Evolutionary conservation across 35 echinoderm and acorn worm species (phyloP), one percentile per base, ranked within the genome.

Genomic region (Lytechinus variegatus): DNA sequence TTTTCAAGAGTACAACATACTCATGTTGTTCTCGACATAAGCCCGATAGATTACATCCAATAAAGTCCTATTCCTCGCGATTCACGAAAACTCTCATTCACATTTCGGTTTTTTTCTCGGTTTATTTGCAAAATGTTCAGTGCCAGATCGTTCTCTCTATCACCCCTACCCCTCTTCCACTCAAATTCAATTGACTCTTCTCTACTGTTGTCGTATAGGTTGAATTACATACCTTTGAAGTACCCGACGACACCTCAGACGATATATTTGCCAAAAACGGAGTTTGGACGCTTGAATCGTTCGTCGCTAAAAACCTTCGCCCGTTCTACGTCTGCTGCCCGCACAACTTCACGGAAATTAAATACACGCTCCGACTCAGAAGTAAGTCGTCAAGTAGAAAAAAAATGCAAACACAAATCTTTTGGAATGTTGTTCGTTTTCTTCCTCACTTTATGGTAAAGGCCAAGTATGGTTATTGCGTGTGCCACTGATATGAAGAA

Each of bases 331-430:
- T 93, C 52, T 93, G 91, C 91, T 93, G 91, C 54, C 91, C 91
- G 91, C 54, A 93, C 91, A 93, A 93, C 91, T 93, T 93, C 53
- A 54, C 91, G 52, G 91, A 97, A 44, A 91, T 97, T 66, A n/a
- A 55, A 28, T 95, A 94, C 86, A 94, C 92, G 9, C 66, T 96
- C 3, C 51, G 28, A 16, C 60, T 97, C 5, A 6, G 89, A 86
- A 60, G 96, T 52, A 92, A 66, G 61, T 71, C 33, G 86, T 56
- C 5, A 95, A 56, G 61, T 44, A 44, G 33, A 44, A 71, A 19
- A 66, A 71, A 71, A 21, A 71, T 71, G 61, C 61, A 71, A 71
- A 71, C 61, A 71, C 6, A 19, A 71, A 11, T 27, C 27, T 89
- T 89, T 10, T 44, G 11, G 87, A 33, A 89, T 89, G 27, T 53